Evolutionary conservation across 2,797 vertebrate genomes (phyloP).

Genomic region (Acanthornis magna): DNA sequence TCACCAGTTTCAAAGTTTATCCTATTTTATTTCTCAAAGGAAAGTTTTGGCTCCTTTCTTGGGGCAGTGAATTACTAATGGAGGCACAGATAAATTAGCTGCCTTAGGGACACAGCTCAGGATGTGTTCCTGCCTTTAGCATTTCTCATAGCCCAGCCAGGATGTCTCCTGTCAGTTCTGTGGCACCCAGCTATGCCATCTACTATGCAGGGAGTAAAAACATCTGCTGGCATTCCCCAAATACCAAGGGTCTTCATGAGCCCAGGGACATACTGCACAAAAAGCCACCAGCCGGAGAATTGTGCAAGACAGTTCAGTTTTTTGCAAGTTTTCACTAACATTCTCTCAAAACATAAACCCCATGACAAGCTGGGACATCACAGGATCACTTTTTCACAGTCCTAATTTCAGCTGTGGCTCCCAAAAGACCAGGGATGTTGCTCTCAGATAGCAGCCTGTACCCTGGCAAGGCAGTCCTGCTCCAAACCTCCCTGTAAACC

Average conservation of each 20-base stretch:
- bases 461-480: background rate
- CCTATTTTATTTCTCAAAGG: background rate
- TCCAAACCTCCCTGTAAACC: background rate
- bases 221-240: background rate
- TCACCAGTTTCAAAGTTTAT: background rate
- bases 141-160: background rate
- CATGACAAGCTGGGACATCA: background rate
- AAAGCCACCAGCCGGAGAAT: background rate
- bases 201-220: rapidly evolving
- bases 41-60: background rate
- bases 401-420: background rate
- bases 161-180: background rate
- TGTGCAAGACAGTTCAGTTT: background rate
- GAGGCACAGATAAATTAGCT: background rate
- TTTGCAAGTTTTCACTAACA: background rate
- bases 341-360: no score
- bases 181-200: background rate
- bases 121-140: background rate
- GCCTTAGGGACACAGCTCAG: background rate
- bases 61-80: background rate
- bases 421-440: no score
- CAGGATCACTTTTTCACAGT: background rate
- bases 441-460: background rate
- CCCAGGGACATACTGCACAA: background rate
- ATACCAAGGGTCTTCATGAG: background rate